Evolutionary conservation across 2,888 invertebrate genomes (phyloP).

Genomic region (Ditula angustiorana): DNA sequence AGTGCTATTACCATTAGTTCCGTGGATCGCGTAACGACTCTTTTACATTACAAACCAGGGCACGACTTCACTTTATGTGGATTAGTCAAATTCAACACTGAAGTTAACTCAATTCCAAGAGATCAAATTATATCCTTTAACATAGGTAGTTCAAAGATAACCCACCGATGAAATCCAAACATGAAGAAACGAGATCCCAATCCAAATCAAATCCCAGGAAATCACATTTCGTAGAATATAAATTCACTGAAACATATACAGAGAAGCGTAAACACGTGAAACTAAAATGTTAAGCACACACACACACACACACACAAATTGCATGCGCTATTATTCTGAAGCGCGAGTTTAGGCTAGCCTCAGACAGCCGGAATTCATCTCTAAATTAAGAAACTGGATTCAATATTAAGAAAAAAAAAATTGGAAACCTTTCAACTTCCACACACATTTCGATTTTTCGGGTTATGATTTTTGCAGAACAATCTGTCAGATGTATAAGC

Average conservation of each 20-base stretch:
- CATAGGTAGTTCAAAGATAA: constrained; percentile 8
- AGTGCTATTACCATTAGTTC: too few relatives aligned
- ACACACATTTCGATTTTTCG: too few relatives aligned
- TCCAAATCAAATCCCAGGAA: constrained; percentile 14
- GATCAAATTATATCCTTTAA: constrained; percentile 7
- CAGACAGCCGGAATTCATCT: neutral
- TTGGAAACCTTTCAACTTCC: too few relatives aligned
- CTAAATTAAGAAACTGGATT: neutral
- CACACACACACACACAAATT: neutral
- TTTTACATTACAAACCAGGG: too few relatives aligned
- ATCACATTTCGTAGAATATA: constrained; percentile 23
- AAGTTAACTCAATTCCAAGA: neutral
- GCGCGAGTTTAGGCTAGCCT: neutral
- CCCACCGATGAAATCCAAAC: constrained; percentile 10
- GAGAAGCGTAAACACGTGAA: constrained; percentile 1
- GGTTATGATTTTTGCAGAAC: too few relatives aligned
- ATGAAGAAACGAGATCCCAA: constrained; percentile 17
- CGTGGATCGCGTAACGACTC: neutral
- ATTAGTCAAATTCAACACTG: neutral
- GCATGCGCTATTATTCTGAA: neutral
- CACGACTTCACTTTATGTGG: neutral
- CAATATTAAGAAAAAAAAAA: too few relatives aligned
- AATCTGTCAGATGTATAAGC: too few relatives aligned
- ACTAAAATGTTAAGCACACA: neutral
- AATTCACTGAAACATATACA: constrained; percentile 13